Base-by-base conservation (phyloP, 2,797 vertebrate genomes). In the Semaprochilodus insignis region DNA sequence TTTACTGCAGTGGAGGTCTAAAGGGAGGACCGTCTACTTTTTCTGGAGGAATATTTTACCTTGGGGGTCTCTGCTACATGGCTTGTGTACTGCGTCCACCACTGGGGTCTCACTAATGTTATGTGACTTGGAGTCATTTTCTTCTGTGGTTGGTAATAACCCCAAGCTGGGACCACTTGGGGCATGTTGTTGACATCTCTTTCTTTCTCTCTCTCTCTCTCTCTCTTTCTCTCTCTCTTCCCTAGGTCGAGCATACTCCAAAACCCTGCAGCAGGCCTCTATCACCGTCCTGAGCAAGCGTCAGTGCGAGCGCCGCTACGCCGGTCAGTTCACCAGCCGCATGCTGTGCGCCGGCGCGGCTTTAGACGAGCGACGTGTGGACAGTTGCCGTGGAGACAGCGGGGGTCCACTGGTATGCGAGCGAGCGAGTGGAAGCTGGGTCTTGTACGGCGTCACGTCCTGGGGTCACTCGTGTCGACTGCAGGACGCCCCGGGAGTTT, bases 311-410 rank as follows among this genome's bases (percentile, higher is more conserved):
- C 94, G 96, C 54, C 95, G 95, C 36, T 99, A 97, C 81, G 94
- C 94, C 6, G 91, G 91, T 4, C 95, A 95, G 44, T 99, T 99
- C 92, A 98, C 98, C 0, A 93, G 95, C 74, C 96, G 98, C 81
- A 99, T 99, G 98, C 95, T 99, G 11, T 99, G 98, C 17, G 98
- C 97, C 0, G 98, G 98, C 63, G 97, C 93, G 14, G 0, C 93
- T 51, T 92, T 92, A 5, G 89, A 94, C 0, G 94, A 95, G 65
- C 95, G 85, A 25, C 96, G 94, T 0, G 97, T 97, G 81, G 98
- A 99, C 89, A 99, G 97, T 92, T 99, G 98, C 86, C 97, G 98
- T 5, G 98, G 98, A 3, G 98, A 99, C 93, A 99, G 98, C 0
- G 98, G 98, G 0, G 98, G 98, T 10, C 98, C 98, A 0, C 88